Evolutionary conservation across 2,113 vertebrate genomes (phyloP), one percentile per base, ranked within the genome.

Genomic region (Diphyllodes magnificus): DNA sequence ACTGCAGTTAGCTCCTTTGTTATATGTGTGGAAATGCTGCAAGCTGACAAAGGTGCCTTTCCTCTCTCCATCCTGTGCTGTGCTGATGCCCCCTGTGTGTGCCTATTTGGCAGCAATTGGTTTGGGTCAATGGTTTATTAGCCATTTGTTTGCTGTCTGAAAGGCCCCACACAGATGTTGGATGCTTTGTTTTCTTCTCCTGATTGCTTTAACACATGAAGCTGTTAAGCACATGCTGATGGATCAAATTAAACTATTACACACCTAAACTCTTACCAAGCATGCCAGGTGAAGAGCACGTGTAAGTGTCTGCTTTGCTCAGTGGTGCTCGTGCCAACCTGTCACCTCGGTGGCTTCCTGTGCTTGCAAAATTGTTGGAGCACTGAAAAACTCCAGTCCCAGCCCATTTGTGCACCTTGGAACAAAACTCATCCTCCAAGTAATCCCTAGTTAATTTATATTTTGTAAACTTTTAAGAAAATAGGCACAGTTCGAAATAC

Each of bases 141-240:
- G 81, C 91, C 89, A 85, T 92, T 95, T 95, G 89, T 64, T 72
- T 92, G 60, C 44, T 40, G 39, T 23, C 65, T 72, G 42, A 45
- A 89, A 69, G 73, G n/a, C 54, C 53, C 1, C 63, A 25, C 57
- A 17, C 20, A 61, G 68, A 54, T 25, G 28, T 33, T 77, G 65
- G 44, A 9, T 35, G 33, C n/a, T 81, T 86, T 86, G 35, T 63
- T 91, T 89, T 84, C 60, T 54, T 71, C 45, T 44, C 73, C 45
- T 79, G 40, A 79, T 72, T 53, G 54, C 33, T 91, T 94, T 90
- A 75, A 73, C 75, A 86, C 25, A 8, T 16, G 45, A 87, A 69
- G 42, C 25, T 87, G 63, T 44, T 71, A 59, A 84, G 42, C n/a
- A 61, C 35, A 16, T 2, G 37, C 39, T 1, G 4, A 76, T 10